Evolutionary conservation across 2,113 vertebrate species (phyloP).

Genomic region (Brachypodius melanocephalos): DNA sequence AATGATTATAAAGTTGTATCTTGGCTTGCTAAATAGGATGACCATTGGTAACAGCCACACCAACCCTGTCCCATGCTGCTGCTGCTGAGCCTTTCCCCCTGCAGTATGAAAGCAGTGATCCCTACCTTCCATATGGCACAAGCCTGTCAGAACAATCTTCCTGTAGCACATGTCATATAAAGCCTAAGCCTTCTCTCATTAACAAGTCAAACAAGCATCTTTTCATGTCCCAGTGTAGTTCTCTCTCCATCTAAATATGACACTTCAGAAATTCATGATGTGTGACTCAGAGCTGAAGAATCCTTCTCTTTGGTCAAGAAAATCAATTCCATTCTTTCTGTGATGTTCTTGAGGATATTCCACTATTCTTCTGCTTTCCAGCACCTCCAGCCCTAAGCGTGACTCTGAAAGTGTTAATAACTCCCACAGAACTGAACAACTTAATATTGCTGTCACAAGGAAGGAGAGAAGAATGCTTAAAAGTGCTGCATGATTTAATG

Average conservation of each 20-base stretch:
- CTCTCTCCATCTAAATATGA: neutral
- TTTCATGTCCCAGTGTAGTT: neutral
- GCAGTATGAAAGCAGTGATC: neutral
- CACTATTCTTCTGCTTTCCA: neutral
- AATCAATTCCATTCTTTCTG: conserved; percentile 33
- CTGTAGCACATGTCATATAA: neutral
- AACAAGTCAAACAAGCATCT: neutral
- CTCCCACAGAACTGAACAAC: neutral
- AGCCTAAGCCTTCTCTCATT: neutral
- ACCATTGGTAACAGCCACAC: neutral
- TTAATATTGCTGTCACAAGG: neutral
- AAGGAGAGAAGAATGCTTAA: neutral
- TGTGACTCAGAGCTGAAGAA: conserved; percentile 28
- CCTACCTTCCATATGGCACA: neutral
- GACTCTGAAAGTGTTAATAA: conserved; percentile 15
- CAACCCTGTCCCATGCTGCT: neutral
- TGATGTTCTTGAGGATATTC: neutral
- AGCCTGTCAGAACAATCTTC: neutral
- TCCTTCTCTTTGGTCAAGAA: conserved; percentile 31
- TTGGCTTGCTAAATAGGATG: neutral
- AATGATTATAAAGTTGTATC: neutral
- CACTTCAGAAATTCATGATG: conserved; percentile 17
- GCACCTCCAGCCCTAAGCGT: neutral
- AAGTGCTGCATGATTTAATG: neutral
- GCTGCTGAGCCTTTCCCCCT: neutral